Evolutionary conservation across 2,888 invertebrate genomes (phyloP).

Genomic region (Drosophila algonquin): DNA sequence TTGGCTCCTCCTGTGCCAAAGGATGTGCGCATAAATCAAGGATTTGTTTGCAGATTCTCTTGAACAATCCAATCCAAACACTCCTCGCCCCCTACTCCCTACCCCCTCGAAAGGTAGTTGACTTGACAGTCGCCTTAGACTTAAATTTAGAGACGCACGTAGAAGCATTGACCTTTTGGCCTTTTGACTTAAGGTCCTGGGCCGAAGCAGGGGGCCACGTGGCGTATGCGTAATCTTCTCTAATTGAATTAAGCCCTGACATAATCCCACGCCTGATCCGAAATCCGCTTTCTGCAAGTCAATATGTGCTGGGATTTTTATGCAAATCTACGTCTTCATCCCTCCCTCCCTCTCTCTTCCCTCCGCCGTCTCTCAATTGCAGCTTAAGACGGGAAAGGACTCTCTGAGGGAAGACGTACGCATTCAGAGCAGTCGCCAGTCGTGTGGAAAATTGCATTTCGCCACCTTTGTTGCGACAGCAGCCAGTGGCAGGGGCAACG

Average conservation of each 20-base stretch:
- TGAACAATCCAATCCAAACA: constrained; percentile 15
- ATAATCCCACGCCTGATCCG: constrained; percentile 52
- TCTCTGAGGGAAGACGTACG: constrained; percentile 10
- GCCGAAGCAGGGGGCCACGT: constrained; percentile 26
- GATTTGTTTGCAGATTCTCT: constrained; percentile 80
- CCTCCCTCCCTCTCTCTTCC: neutral
- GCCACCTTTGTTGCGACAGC: constrained; percentile 38
- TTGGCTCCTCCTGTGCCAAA: constrained; percentile 56
- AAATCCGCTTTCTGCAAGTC: constrained; percentile 28
- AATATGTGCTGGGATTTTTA: constrained; percentile 49
- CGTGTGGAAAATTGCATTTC: constrained; percentile 80
- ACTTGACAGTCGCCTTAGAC: constrained; percentile 43
- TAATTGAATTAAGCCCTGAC: constrained; percentile 78
- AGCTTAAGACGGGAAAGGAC: constrained; percentile 60
- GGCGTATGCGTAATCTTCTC: constrained; percentile 73
- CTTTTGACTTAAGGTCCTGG: constrained; percentile 11
- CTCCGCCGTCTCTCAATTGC: constrained; percentile 40
- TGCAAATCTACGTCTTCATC: constrained; percentile 57
- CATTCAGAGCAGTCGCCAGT: constrained; percentile 58
- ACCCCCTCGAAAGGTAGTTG: constrained; percentile 61
- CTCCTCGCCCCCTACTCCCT: neutral
- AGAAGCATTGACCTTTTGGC: constrained; percentile 69
- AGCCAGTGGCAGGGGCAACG: constrained; percentile 47
- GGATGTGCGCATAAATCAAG: constrained; percentile 80
- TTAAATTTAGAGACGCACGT: constrained; percentile 44